Conservation (phyloP, 2,888 invertebrate species). For the Drosophila maculinotata region DNA sequence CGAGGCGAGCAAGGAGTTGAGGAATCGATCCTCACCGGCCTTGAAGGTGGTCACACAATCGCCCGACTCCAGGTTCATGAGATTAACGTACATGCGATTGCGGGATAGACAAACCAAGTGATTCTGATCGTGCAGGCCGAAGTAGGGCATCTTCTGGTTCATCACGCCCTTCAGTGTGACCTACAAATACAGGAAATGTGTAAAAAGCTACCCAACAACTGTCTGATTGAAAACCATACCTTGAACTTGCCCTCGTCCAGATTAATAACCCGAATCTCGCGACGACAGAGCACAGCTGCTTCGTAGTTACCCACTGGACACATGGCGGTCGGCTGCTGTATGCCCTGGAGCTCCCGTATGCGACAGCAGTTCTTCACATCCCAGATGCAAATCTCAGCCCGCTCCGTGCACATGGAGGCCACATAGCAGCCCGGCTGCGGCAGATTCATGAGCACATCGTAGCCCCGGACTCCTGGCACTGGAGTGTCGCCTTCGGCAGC, state of each 20-base stretch:
- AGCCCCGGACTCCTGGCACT: constrained; percentile 78
- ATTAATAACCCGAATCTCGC: constrained; percentile 93
- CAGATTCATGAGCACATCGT: constrained; percentile 84
- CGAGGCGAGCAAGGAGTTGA: constrained; percentile 94
- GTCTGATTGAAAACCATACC: constrained; percentile 56
- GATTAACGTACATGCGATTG: constrained; percentile 95
- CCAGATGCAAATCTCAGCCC: constrained; percentile 93
- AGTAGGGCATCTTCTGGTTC: constrained; percentile 97
- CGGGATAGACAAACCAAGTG: constrained; percentile 92
- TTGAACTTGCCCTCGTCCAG: constrained; percentile 89
- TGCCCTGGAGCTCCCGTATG: constrained; percentile 90
- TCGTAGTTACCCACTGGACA: constrained; percentile 91
- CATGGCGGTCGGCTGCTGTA: constrained; percentile 91
- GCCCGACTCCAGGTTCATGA: constrained; percentile 93
- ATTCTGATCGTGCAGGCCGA: constrained; percentile 92
- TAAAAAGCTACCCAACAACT: too few relatives aligned
- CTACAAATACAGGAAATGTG: constrained; percentile 72
- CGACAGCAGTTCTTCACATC: constrained; percentile 89
- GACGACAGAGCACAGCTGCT: constrained; percentile 92
- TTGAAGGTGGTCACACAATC: constrained; percentile 91
- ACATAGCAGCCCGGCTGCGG: constrained; percentile 89
- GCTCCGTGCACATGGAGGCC: constrained; percentile 90
- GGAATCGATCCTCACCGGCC: constrained; percentile 95
- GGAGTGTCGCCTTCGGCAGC: constrained; percentile 1
- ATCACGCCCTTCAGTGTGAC: constrained; percentile 93